phyloP scores from a whole-genome alignment of 2,797 vertebrate species.

The Sarcophilus harrisii region DNA sequence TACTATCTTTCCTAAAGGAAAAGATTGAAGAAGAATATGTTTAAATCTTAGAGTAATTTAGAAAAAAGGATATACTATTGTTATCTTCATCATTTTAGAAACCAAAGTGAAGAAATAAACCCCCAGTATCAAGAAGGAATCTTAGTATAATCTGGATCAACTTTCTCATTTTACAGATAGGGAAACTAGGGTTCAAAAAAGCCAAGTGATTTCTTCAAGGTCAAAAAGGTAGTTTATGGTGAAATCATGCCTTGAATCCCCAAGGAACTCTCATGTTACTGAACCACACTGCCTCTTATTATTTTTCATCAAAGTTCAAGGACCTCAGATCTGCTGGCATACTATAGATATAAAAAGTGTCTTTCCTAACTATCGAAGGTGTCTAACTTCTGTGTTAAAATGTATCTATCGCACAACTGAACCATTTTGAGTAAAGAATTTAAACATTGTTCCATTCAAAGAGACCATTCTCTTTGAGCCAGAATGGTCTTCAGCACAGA shows the following conservation, averaged over 20 bases:
- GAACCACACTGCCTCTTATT: background rate
- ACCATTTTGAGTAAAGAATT: conserved; percentile 15
- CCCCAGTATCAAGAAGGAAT: background rate
- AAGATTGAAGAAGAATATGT: background rate
- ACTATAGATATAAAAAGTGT: background rate
- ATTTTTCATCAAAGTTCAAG: background rate
- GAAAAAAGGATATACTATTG: background rate
- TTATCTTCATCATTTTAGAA: background rate
- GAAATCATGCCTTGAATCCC: background rate
- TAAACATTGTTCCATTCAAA: conserved; percentile 27
- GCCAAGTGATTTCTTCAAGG: background rate
- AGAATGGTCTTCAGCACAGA: conserved; percentile 27
- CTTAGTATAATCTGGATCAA: background rate
- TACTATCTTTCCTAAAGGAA: background rate
- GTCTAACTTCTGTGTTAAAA: background rate
- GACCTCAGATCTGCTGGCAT: background rate
- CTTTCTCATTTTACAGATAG: background rate
- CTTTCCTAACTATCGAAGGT: background rate
- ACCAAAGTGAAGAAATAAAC: conserved; percentile 10
- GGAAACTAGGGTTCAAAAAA: background rate
- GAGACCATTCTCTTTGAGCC: conserved; percentile 32
- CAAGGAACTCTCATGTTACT: background rate
- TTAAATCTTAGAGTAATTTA: background rate
- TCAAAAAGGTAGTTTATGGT: background rate
- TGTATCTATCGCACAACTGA: conserved; percentile 20